These are phyloP conservation scores for Polypterus bichir DNA, from an alignment of 2,113 vertebrate genomes.

Conservation along the genomic window DNA sequence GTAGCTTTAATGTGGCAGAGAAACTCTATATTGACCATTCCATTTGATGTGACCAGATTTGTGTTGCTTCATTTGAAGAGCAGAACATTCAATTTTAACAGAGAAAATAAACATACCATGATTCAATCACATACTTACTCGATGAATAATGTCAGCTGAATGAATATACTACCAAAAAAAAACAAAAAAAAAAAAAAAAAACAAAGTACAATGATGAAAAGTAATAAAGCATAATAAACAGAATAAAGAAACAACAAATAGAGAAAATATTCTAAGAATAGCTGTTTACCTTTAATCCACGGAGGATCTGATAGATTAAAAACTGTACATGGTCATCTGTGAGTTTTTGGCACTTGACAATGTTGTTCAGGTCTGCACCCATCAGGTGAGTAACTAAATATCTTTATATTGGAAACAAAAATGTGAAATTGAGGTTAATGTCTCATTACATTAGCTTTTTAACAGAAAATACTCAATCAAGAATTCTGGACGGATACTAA, in stretches of 20 bases:
- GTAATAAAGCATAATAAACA: no score
- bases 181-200: slow-evolving; percentile 22
- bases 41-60: not conserved
- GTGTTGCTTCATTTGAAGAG: not conserved
- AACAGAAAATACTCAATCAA: not conserved
- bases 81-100: not conserved
- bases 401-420: slow-evolving; percentile 34
- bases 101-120: not conserved
- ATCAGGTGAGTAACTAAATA: slow-evolving; percentile 97
- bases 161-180: slow-evolving; percentile 80
- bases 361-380: slow-evolving; percentile 97
- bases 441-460: not conserved
- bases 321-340: slow-evolving; percentile 97
- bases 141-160: slow-evolving; percentile 94
- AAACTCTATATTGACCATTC: no score
- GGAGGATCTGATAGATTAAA: slow-evolving; percentile 94
- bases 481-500: not conserved
- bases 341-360: slow-evolving; percentile 97
- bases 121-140: slow-evolving; percentile 60
- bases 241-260: slow-evolving; percentile 74
- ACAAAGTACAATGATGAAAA: no score
- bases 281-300: slow-evolving; percentile 79
- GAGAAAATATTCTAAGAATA: slow-evolving; percentile 20
- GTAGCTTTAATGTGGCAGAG: no score
- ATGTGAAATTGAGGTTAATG: no score